Base-by-base conservation (phyloP, 2,113 vertebrate species). In the Hypanus sabinus region DNA sequence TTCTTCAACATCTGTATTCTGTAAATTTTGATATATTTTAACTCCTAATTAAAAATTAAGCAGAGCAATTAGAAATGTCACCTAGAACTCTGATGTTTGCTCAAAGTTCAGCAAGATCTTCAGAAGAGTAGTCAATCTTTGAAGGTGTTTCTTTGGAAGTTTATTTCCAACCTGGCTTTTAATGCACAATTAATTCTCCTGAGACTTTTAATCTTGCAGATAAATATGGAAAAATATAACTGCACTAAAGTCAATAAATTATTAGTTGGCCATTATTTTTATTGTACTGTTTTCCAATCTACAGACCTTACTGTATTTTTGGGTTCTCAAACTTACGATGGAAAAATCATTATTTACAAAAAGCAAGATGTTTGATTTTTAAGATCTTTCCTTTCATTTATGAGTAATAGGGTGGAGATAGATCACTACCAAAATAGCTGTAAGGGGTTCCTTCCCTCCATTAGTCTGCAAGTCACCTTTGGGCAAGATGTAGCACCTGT, bases 181-280 rank as follows among this genome's bases (percentile, higher is more conserved):
- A 55, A 73, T 93, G 22, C 46, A 75, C 71, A 73, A 75, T 73
- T 93, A 73, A 0, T 93, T 93, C 68, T 73, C 46, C 71, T 93
- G 91, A 93, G 38, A 1, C 20, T 30, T 36, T 93, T 70, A 8
- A 73, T 73, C 70, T 73, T 46, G 46, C 91, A 73, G 27, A 75
- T 14, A 75, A 2, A 38, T 55, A 73, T 75, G 71, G 36, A 93
- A 93, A 93, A 55, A 71, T 73, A 38, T 70, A 93, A 75, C 62
- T 38, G 91, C 91, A 7, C 36, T 93, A 55, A 75, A 46, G 24
- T 75, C 70, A 93, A 93, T 93, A 93, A 75, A 93, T 75, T 73
- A 55, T 75, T 27, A 75, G 91, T n/a, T 93, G 70, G 10, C 9
- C 36, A 70, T 11, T 38, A 55, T 46, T 27, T 20, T 92, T 92